Conservation (phyloP, 2,113 vertebrate species). For the Hipposideros armiger region DNA sequence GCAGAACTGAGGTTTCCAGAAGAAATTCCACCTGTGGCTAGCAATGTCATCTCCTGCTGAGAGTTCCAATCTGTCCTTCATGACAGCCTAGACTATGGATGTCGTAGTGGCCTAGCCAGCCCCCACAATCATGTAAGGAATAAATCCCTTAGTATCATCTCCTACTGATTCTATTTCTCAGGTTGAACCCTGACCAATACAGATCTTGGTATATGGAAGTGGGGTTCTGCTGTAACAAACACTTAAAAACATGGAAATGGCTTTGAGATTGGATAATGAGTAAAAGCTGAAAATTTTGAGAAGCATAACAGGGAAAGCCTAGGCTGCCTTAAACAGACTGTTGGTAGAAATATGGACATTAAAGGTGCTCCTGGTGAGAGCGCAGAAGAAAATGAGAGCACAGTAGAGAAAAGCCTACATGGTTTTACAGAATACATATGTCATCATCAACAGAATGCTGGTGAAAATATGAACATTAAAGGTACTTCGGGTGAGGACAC, state of each 20-base stretch:
- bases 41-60: neutral
- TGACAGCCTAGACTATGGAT: neutral
- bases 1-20: slow-evolving; percentile 5
- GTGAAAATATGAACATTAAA: neutral
- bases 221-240: neutral
- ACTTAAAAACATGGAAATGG: neutral
- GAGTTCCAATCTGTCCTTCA: neutral
- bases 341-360: neutral
- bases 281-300: neutral
- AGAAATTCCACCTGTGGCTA: neutral
- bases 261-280: neutral
- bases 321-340: neutral
- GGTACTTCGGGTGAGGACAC: neutral
- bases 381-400: neutral
- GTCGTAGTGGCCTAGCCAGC: neutral
- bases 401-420: neutral
- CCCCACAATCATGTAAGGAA: neutral
- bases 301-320: neutral
- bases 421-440: neutral
- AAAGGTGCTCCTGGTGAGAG: neutral
- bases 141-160: neutral
- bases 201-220: slow-evolving; percentile 27
- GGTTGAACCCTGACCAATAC: neutral
- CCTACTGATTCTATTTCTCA: neutral
- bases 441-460: neutral